These are phyloP conservation scores for Oscheius sp. DNA, from an alignment of 2,888 invertebrate genomes.

Conservation along the genomic window DNA sequence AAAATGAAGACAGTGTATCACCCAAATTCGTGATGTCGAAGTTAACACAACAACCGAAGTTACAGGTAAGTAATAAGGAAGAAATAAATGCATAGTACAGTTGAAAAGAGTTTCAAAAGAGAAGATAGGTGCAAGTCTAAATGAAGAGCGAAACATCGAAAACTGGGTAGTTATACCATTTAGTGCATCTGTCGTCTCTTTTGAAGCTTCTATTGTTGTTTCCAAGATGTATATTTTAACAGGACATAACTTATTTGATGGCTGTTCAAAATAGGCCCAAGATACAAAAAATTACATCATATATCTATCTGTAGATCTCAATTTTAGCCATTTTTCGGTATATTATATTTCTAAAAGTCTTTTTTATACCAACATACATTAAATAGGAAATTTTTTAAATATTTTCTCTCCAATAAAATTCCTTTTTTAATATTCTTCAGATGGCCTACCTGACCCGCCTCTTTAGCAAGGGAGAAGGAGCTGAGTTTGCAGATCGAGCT, in stretches of 20 bases:
- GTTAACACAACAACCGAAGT: conserved; percentile 59
- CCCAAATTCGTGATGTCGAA: conserved; percentile 62
- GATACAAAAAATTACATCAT: too few species aligned
- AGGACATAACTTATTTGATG: too few species aligned
- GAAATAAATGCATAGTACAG: too few species aligned
- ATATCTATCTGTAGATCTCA: too few species aligned
- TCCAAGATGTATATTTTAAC: too few species aligned
- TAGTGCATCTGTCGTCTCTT: background rate
- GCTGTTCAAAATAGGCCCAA: too few species aligned
- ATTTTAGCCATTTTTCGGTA: too few species aligned
- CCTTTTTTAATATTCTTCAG: conserved; percentile 49
- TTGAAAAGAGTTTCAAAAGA: background rate
- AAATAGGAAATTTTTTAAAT: background rate
- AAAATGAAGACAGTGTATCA: conserved; percentile 67
- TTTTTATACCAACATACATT: background rate
- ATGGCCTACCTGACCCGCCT: conserved; percentile 59
- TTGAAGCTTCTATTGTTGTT: too few species aligned
- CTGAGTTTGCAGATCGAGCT: conserved; percentile 74
- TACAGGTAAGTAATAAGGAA: conserved; percentile 59
- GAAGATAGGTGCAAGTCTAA: background rate
- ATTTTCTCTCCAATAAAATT: background rate
- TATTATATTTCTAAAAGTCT: too few species aligned
- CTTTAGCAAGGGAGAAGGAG: conserved; percentile 43
- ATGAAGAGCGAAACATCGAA: background rate
- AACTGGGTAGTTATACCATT: background rate